Conservation (phyloP, 1,140 invertebrate species). For the Pogonomyrmex californicus region DNA sequence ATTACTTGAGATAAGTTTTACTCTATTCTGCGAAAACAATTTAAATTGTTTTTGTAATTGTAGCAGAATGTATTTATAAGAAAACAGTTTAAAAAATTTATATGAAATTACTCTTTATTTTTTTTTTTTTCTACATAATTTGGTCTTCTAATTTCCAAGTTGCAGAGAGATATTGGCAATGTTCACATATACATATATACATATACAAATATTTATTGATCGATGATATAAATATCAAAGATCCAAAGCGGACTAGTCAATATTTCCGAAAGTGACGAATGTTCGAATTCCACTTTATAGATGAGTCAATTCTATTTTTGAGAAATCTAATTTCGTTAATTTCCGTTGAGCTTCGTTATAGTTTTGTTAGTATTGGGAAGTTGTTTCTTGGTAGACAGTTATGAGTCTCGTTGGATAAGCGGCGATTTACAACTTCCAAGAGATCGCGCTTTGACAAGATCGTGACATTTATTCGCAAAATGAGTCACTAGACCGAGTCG, state of each 20-base stretch:
- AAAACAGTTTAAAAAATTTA: not conserved
- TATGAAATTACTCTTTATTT: not conserved
- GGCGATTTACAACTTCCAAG: conserved; percentile 15
- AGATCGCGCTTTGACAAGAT: conserved; percentile 17
- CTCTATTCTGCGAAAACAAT: not conserved
- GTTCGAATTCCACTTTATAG: conserved; percentile 10
- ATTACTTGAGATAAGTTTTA: not conserved
- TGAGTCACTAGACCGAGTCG: conserved; percentile 68
- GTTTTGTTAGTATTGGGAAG: not conserved
- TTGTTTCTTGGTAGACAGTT: not conserved
- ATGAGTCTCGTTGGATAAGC: not conserved
- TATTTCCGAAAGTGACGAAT: conserved; percentile 41
- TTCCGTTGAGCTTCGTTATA: not conserved
- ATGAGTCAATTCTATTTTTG: conserved; percentile 56
- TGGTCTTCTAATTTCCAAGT: not conserved
- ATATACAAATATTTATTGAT: conserved; percentile 25
- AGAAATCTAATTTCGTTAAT: not conserved
- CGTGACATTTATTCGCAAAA: conserved; percentile 66
- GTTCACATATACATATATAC: too few relatives aligned
- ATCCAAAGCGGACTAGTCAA: conserved; percentile 11
- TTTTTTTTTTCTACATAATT: not conserved
- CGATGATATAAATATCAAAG: conserved; percentile 28
- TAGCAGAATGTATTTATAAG: not conserved
- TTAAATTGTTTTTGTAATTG: too few relatives aligned
- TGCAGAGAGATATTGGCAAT: not conserved